Base-by-base conservation (phyloP, 2,888 invertebrate genomes). In the Hyles lineata region DNA sequence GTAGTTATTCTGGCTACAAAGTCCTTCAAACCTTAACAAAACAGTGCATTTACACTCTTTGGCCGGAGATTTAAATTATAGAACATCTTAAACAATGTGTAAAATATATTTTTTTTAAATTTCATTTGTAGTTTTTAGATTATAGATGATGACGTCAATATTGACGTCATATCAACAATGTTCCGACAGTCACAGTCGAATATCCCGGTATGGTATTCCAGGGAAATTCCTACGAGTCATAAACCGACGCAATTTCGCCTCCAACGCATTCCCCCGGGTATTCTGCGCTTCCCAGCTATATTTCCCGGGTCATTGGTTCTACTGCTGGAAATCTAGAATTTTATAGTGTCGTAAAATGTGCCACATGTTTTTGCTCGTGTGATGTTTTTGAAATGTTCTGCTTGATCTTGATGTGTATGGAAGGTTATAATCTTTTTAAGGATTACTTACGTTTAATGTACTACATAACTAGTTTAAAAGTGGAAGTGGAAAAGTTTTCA, bases 201-300 rank as follows among this genome's bases (percentile, higher is more conserved):
- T 71, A 63, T 59, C 23, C 32, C 62, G 52, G 15, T 15, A n/a
- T 35, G 62, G 70, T 25, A 29, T 32, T 50, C 35, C 55, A 21
- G 55, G 62, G 32, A 71, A 63, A 71, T 71, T 55, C 62, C 62
- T 15, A 17, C 23, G 23, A 17, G 21, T 71, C 71, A 63, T 71
- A 52, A 71, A 71, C 62, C 29, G n/a, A 29, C 52, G 71, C 29
- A 32, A 63, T 62, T 63, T 55, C 62, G 29, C 50, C 25, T 25
- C 7, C n/a, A 70, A 61, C 71, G 62, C 8, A 23, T 62, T 62
- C 71, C 70, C 71, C 32, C 9, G 62, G 32, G 71, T 55, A 15
- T 11, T 23, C 43, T 2, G 63, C 43, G 32, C 62, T 62, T 23
- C 50, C 63, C 21, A 6, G 11, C 43, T 21, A 50, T 67, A 67